These are phyloP conservation scores for Phocides pigmalion DNA, from an alignment of 1,140 invertebrate genomes.

Conservation along the genomic window DNA sequence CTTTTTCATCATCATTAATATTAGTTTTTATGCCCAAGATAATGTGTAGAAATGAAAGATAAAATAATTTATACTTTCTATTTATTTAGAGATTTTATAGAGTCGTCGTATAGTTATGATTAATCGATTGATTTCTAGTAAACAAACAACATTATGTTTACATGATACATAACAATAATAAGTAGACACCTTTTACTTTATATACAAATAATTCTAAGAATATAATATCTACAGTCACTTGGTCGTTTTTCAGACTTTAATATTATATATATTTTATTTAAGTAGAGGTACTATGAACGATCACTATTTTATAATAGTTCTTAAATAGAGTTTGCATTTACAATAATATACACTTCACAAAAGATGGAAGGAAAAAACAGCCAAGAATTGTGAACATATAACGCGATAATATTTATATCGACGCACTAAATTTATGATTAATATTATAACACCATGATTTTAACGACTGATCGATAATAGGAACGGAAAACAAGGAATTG, in stretches of 20 bases:
- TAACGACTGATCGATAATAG: no score
- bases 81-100: constrained; percentile 71
- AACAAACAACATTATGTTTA: constrained; percentile 74
- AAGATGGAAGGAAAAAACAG: constrained; percentile 5
- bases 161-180: constrained; percentile 66
- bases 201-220: constrained; percentile 63
- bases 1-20: no score
- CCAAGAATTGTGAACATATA: neutral
- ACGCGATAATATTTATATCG: neutral
- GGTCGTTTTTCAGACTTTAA: constrained; percentile 72
- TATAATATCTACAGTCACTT: constrained; percentile 64
- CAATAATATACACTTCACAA: constrained; percentile 49
- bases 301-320: constrained; percentile 36
- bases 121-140: constrained; percentile 62
- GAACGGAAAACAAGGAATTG: no score
- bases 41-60: constrained; percentile 42
- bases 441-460: no score
- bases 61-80: constrained; percentile 56
- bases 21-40: no score
- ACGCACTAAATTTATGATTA: constrained; percentile 44
- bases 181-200: constrained; percentile 61
- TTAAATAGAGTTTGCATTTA: constrained; percentile 42
- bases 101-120: constrained; percentile 55
- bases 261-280: constrained; percentile 34
- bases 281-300: constrained; percentile 30